Conservation (phyloP, 2,888 invertebrate species). For the Dermolepida albohirtum region DNA sequence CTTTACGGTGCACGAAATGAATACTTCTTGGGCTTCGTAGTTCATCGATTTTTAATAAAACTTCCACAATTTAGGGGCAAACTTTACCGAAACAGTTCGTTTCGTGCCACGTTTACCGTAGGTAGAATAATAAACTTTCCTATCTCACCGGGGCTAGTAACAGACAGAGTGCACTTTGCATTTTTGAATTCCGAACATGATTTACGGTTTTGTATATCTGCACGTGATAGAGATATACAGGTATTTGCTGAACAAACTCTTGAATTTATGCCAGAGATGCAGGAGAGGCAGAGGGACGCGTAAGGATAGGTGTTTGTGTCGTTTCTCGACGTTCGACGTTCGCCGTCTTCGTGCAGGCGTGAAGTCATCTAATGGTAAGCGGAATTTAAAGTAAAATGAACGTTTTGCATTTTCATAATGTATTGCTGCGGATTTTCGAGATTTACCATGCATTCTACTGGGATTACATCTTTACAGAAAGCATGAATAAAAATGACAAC, state of each 20-base stretch:
- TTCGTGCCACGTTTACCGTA: slow-evolving; percentile 14
- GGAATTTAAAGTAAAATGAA: not conserved
- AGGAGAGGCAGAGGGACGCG: not conserved
- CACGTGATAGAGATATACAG: slow-evolving; percentile 8
- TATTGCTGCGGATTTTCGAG: too few relatives aligned
- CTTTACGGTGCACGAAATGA: slow-evolving; percentile 1
- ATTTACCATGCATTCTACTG: too few relatives aligned
- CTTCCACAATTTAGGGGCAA: slow-evolving; percentile 25
- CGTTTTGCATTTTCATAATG: not conserved
- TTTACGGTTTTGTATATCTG: slow-evolving; percentile 13
- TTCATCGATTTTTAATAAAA: slow-evolving; percentile 35
- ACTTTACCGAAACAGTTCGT: slow-evolving; percentile 22
- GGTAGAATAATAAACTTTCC: not conserved
- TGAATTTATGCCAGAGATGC: not conserved
- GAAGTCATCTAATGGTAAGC: not conserved
- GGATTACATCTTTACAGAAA: too few relatives aligned
- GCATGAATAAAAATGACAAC: too few relatives aligned
- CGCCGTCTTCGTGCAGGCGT: not conserved
- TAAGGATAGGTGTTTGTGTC: not conserved
- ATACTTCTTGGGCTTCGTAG: slow-evolving; percentile 22
- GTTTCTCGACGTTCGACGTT: not conserved
- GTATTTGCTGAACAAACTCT: slow-evolving; percentile 25
- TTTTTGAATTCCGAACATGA: slow-evolving; percentile 16
- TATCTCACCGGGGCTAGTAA: too few relatives aligned
- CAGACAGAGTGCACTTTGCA: slow-evolving; percentile 6